A percentile compares a stretch with the other conserved stretches of the same genome.
phyloP scores from a whole-genome alignment of 2,113 vertebrate species.

The Ptilonorhynchus violaceus region DNA sequence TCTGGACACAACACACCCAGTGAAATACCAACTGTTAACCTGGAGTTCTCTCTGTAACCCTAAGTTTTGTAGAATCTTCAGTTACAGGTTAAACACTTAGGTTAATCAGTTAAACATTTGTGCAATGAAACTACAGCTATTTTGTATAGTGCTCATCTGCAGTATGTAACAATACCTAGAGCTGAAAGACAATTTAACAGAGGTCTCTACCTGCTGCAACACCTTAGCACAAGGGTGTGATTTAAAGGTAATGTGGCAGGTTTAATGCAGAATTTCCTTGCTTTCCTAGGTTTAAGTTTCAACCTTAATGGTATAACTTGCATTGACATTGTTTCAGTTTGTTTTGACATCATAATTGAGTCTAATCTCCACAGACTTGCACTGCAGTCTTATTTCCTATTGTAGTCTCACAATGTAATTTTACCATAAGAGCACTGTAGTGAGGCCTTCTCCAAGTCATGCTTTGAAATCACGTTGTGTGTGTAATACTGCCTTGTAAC shows the following conservation, averaged over 20 bases:
- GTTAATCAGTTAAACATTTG: conserved; percentile 28
- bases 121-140: neutral
- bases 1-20: neutral
- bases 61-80: neutral
- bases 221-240: conserved; percentile 50
- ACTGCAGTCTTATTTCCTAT: conserved; percentile 55
- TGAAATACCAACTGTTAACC: neutral
- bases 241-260: conserved; percentile 34
- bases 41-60: neutral
- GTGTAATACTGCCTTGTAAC: neutral
- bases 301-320: conserved; percentile 57
- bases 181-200: conserved; percentile 13
- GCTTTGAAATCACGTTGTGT: conserved; percentile 46
- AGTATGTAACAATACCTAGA: neutral
- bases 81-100: neutral
- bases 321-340: conserved; percentile 71
- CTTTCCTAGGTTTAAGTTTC: conserved; percentile 48
- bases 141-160: neutral
- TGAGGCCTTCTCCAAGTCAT: conserved; percentile 45
- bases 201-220: conserved; percentile 23
- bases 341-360: conserved; percentile 76
- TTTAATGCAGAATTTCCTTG: conserved; percentile 3
- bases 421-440: conserved; percentile 28
- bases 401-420: conserved; percentile 59
- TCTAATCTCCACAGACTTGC: conserved; percentile 62